Evolutionary conservation across 2,113 vertebrate species (phyloP).

Genomic region (Melanotaenia duboulayi): DNA sequence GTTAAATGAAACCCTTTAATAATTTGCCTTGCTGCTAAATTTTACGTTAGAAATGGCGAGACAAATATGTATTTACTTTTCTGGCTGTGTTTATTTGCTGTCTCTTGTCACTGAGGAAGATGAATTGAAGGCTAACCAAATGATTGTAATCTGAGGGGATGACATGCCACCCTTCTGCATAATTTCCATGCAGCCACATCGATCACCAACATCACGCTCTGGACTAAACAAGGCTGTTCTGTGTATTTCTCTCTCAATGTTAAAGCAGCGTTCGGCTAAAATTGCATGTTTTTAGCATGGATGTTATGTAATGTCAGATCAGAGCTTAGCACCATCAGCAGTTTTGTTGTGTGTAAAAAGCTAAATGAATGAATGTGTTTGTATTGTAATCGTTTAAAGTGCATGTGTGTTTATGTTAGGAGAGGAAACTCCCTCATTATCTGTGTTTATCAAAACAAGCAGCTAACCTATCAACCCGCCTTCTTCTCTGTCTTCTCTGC

Average conservation of each 20-base stretch:
- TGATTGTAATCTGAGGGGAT: slow-evolving; percentile 33
- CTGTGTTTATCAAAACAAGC: slow-evolving; percentile 6
- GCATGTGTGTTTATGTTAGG: neutral
- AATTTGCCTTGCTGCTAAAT: too few relatives aligned
- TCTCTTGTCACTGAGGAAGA: slow-evolving; percentile 26
- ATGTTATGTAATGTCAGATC: too few relatives aligned
- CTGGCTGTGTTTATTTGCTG: neutral
- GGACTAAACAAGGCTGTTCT: slow-evolving; percentile 1
- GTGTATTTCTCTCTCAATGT: neutral
- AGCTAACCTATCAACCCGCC: slow-evolving; percentile 6
- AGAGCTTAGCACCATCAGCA: too few relatives aligned
- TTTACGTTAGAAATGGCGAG: neutral
- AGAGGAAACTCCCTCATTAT: slow-evolving; percentile 19
- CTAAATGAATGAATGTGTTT: neutral
- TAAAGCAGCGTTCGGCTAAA: too few relatives aligned
- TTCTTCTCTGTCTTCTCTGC: slow-evolving; percentile 24
- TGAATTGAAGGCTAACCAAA: slow-evolving; percentile 31
- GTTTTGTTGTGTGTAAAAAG: neutral
- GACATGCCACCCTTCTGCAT: slow-evolving; percentile 17
- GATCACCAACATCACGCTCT: slow-evolving; percentile 12
- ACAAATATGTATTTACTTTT: slow-evolving; percentile 13
- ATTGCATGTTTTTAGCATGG: neutral
- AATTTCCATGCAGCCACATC: slow-evolving; percentile 7
- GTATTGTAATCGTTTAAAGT: neutral
- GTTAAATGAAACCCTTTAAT: too few relatives aligned